A percentile compares a stretch with the other conserved stretches of the same genome.
Conservation (phyloP, 2,797 vertebrate genomes). For the Pipistrellus pygmaeus region DNA sequence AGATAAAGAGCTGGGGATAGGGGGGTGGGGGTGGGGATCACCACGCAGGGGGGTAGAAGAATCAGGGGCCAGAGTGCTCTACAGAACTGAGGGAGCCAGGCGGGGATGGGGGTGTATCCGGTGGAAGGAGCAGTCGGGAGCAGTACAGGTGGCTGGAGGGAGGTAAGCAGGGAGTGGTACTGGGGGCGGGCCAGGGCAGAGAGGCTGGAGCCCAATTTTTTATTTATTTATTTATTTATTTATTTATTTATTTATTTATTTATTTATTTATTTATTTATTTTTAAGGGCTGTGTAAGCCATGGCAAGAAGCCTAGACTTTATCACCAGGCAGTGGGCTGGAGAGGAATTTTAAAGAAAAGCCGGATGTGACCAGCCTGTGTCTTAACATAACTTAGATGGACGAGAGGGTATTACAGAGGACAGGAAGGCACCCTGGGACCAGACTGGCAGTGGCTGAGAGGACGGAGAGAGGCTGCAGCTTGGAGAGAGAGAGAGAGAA, state of each 20-base stretch:
- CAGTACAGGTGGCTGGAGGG: background rate
- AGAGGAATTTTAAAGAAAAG: conserved; percentile 1
- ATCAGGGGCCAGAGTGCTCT: background rate
- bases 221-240: no score
- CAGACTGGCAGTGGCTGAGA: background rate
- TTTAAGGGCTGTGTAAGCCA: background rate
- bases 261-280: no score
- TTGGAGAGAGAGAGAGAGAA: background rate
- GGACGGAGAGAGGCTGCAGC: background rate
- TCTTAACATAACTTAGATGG: background rate
- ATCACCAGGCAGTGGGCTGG: background rate
- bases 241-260: no score
- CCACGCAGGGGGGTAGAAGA: background rate
- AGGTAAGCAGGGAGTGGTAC: background rate
- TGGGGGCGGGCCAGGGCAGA: background rate
- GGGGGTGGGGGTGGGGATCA: background rate
- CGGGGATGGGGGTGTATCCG: background rate
- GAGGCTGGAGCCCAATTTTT: background rate
- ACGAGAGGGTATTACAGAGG: background rate
- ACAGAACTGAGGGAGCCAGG: background rate
- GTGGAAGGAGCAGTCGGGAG: background rate
- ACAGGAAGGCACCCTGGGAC: background rate
- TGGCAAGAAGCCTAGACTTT: background rate
- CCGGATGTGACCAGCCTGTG: background rate
- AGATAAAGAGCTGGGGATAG: background rate